These are phyloP conservation scores for Anarrhichthys ocellatus DNA, from an alignment of 2,113 vertebrate species.

Conservation along the genomic window DNA sequence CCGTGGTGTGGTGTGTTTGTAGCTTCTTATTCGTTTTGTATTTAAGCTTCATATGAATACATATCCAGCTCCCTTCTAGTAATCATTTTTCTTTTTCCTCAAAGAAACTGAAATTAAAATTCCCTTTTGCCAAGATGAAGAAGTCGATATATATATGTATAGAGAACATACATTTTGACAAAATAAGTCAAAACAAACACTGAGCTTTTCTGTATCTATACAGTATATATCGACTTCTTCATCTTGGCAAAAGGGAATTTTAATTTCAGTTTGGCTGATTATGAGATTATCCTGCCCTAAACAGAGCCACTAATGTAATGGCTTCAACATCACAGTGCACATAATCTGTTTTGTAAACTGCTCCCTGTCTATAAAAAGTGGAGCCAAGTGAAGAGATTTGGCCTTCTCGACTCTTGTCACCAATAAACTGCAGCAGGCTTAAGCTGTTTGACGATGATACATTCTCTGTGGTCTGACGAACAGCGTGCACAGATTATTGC, in stretches of 20 bases:
- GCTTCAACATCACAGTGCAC: not conserved
- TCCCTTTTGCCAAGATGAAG: too few relatives aligned
- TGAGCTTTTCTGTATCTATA: not conserved
- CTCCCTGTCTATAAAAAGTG: slow-evolving; percentile 30
- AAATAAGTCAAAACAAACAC: not conserved
- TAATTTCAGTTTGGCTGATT: not conserved
- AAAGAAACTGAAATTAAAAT: too few relatives aligned
- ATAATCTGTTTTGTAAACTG: slow-evolving; percentile 21
- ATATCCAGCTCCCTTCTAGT: too few relatives aligned
- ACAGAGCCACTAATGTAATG: not conserved
- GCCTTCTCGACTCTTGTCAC: slow-evolving; percentile 54
- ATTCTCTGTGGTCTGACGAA: slow-evolving; percentile 59
- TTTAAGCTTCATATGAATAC: too few relatives aligned
- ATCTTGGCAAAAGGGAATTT: not conserved
- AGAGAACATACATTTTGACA: not conserved
- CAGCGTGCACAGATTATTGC: slow-evolving; percentile 71
- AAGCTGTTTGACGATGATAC: slow-evolving; percentile 63
- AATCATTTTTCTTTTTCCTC: too few relatives aligned
- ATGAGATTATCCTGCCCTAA: not conserved
- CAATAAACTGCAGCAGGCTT: slow-evolving; percentile 65
- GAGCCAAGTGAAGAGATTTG: slow-evolving; percentile 37
- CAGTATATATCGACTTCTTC: not conserved
- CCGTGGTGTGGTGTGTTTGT: not conserved
- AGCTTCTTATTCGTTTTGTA: too few relatives aligned
- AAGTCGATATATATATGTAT: too few relatives aligned